These are phyloP conservation scores for Laticauda colubrina DNA, from an alignment of 2,113 vertebrate species.

Conservation along the genomic window DNA sequence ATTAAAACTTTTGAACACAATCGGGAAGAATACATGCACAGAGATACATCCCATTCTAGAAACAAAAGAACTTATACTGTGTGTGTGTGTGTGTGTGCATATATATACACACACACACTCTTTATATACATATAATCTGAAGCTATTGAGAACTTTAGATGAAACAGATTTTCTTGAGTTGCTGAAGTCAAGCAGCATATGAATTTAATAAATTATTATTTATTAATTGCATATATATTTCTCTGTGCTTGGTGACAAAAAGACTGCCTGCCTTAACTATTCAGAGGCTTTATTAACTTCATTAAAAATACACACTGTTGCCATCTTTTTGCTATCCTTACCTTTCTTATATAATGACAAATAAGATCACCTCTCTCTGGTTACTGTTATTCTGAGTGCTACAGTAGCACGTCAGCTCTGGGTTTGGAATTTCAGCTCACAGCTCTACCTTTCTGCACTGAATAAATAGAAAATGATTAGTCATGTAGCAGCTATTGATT, in stretches of 20 bases:
- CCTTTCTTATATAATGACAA: background rate
- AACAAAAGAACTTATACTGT: background rate
- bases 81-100: no score
- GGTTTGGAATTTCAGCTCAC: conserved; percentile 18
- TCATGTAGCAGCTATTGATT: conserved; percentile 68
- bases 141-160: background rate
- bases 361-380: background rate
- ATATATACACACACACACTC: background rate
- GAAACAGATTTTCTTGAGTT: background rate
- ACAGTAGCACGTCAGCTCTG: background rate
- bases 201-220: background rate
- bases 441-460: background rate
- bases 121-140: background rate
- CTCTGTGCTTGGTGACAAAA: background rate
- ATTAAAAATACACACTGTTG: background rate
- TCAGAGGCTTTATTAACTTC: background rate
- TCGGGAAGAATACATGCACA: background rate
- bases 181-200: background rate
- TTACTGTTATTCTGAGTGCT: background rate
- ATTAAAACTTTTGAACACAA: background rate
- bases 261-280: background rate
- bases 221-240: background rate
- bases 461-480: conserved; percentile 51
- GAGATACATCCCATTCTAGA: background rate
- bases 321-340: background rate